Evolutionary conservation across 1,140 invertebrate genomes (phyloP).

Genomic region (Rhynchophorus ferrugineus): DNA sequence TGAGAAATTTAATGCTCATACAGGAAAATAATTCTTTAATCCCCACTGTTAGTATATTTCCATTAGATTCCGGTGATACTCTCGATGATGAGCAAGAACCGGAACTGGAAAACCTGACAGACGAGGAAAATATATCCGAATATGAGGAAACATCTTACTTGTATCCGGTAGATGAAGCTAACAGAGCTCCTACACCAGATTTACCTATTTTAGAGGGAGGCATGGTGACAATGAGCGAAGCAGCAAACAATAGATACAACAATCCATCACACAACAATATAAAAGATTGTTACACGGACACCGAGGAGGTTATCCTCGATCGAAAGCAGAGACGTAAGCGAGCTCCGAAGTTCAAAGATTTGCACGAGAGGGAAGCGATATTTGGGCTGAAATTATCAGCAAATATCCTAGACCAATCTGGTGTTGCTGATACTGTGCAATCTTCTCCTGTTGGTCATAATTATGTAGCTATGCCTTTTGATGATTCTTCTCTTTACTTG

Average conservation of each 20-base stretch:
- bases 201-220: constrained; percentile 31
- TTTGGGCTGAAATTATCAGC: too few relatives aligned
- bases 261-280: too few relatives aligned
- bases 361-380: too few relatives aligned
- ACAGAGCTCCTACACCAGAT: constrained; percentile 10
- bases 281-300: constrained; percentile 43
- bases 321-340: constrained; percentile 20
- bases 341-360: constrained; percentile 24
- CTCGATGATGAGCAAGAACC: constrained; percentile 10
- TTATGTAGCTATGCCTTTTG: too few relatives aligned
- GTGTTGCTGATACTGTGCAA: too few relatives aligned
- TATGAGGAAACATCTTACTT: constrained; percentile 13
- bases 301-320: constrained; percentile 44
- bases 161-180: neutral
- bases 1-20: constrained; percentile 43
- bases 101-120: constrained; percentile 8
- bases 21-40: constrained; percentile 43
- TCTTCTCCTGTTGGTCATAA: too few relatives aligned
- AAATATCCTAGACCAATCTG: too few relatives aligned
- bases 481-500: too few relatives aligned
- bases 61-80: constrained; percentile 38
- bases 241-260: constrained; percentile 1
- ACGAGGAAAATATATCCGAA: constrained; percentile 22
- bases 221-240: constrained; percentile 29
- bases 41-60: constrained; percentile 42